phyloP scores from a whole-genome alignment of 2,113 vertebrate species.

The Sinosuthora webbiana region DNA sequence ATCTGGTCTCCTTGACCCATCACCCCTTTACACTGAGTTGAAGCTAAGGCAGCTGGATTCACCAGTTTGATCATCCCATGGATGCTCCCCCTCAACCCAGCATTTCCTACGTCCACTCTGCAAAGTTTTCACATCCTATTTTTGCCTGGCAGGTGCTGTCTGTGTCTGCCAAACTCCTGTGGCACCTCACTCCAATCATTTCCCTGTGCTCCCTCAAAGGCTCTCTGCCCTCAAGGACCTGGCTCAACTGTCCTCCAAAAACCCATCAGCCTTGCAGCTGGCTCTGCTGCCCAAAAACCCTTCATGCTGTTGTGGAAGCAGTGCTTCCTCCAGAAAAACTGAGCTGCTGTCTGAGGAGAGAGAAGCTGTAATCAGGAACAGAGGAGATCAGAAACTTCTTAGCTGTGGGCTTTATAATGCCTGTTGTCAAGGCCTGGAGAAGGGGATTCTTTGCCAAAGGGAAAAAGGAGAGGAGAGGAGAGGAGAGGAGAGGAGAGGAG shows the following conservation, averaged over 20 bases:
- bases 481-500: no score
- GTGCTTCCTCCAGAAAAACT: neutral
- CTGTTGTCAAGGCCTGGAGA: neutral
- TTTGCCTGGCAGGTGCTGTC: neutral
- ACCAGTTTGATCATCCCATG: neutral
- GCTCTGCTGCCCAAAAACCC: neutral
- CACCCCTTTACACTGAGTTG: neutral
- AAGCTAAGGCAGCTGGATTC: neutral
- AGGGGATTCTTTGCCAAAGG: neutral
- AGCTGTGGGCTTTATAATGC: neutral
- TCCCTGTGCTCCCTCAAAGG: neutral
- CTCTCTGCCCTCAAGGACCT: neutral
- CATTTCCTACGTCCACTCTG: neutral
- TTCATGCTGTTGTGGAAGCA: neutral
- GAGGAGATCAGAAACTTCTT: neutral
- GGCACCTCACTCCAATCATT: no score
- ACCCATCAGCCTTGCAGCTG: accelerated
- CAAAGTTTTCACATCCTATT: neutral
- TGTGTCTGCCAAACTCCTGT: neutral
- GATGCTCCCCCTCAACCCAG: neutral
- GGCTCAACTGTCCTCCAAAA: neutral
- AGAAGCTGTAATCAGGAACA: neutral
- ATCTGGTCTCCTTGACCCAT: neutral
- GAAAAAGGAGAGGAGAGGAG: neutral
- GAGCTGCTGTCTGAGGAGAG: neutral